Conservation (phyloP, 1,140 invertebrate species). For the Tribolium madens region DNA sequence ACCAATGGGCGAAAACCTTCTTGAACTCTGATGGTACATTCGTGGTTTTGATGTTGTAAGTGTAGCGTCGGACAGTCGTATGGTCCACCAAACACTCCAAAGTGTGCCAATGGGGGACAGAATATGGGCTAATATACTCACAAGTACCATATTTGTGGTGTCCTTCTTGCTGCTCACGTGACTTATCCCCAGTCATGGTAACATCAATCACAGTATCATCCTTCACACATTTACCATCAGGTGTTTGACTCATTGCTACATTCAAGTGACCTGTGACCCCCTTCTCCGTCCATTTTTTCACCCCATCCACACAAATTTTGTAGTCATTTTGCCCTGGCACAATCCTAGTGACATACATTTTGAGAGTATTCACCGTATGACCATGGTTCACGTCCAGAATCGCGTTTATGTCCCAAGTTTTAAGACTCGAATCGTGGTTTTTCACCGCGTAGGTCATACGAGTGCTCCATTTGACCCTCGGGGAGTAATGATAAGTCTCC, state of each 20-base stretch:
- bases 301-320: conserved; percentile 64
- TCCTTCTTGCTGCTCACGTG: conserved; percentile 49
- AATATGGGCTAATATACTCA: conserved; percentile 35
- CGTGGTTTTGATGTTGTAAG: conserved; percentile 52
- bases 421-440: conserved; percentile 56
- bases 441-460: conserved; percentile 51
- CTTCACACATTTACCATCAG: conserved; percentile 56
- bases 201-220: conserved; percentile 53
- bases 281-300: conserved; percentile 60
- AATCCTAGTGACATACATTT: conserved; percentile 60
- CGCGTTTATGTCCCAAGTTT: conserved; percentile 63
- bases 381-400: conserved; percentile 59
- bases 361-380: conserved; percentile 58
- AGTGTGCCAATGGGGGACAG: conserved; percentile 37
- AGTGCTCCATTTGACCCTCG: conserved; percentile 49
- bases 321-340: conserved; percentile 62
- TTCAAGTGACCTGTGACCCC: conserved; percentile 59
- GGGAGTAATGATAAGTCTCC: conserved; percentile 8
- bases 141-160: conserved; percentile 50
- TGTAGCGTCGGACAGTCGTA: conserved; percentile 52
- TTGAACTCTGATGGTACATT: conserved; percentile 52
- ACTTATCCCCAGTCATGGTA: conserved; percentile 47
- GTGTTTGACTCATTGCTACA: conserved; percentile 60
- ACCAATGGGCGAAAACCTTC: not conserved
- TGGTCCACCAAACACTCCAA: conserved; percentile 46